Evolutionary conservation across 2,888 invertebrate species (phyloP), one percentile per base, ranked within the genome.

Genomic region (Galerucella pusilla): DNA sequence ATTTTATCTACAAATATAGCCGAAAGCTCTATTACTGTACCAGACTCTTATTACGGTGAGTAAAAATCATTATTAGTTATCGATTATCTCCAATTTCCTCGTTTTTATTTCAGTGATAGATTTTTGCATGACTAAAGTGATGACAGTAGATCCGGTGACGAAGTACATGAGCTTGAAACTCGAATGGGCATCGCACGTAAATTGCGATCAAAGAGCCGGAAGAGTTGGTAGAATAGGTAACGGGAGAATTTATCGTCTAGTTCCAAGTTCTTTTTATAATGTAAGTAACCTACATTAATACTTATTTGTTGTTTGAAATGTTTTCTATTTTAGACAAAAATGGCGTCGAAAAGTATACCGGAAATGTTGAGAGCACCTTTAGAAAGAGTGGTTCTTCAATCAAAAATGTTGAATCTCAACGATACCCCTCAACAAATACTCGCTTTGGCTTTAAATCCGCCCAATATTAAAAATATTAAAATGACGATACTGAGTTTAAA

Each of bases 1-100:
- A 96, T 97, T 83, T 88, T 97, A 57, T 92, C 97, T 0, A 97
- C 97, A 9, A 97, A 97, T 87, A 96, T 97, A 79, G 96, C 97
- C 0, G 97, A 97, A 88, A 96, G 96, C 86, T 96, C 96, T 67
- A 94, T 97, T 80, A 97, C 97, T 0, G 96, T 97, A 9, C 93
- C 95, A 0, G 96, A 97, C 86, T 92, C 96, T 20, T 93, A 92
- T 87, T 97, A 94, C 88, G 93, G 71, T 76, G 61, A 70, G 61
- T 75, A 16, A 54, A 16, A 7, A n/a, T 49, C 49, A 49, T 49
- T 49, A 49, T 25, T 49, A 42, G 25, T 42, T 42, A 9, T 42
- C 6, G 1, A 42, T 63, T 61, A 46, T 63, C 59, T 9, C 20
- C n/a, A 67, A n/a, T 54, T 69, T 60, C 82, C 74, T 6, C 9